phyloP scores from a whole-genome alignment of 2,113 vertebrate species.

The Equus quagga region DNA sequence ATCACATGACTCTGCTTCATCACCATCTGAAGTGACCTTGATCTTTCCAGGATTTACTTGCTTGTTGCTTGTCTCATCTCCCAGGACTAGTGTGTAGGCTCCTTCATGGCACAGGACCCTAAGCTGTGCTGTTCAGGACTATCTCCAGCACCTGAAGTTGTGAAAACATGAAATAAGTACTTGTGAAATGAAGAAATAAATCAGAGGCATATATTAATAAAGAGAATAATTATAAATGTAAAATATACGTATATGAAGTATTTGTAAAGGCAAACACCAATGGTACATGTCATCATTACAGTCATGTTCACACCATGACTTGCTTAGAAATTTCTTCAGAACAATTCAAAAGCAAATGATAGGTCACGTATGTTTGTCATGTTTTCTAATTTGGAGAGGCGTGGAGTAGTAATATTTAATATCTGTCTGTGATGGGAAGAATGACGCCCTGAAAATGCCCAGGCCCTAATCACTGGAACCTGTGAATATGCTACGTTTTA shows the following conservation, averaged over 20 bases:
- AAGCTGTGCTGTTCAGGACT: not conserved
- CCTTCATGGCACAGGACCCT: not conserved
- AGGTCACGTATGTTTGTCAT: not conserved
- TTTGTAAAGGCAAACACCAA: not conserved
- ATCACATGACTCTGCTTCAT: not conserved
- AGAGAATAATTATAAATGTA: not conserved
- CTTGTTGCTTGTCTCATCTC: not conserved
- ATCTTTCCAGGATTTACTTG: not conserved
- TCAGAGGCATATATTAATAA: not conserved
- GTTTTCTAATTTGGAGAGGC: not conserved
- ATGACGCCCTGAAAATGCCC: not conserved
- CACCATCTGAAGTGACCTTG: not conserved
- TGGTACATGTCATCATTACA: not conserved
- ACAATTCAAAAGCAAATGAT: not conserved
- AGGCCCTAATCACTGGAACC: not conserved
- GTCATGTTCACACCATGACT: not conserved
- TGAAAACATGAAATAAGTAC: not conserved
- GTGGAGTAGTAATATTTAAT: not conserved
- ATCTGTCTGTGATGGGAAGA: not conserved
- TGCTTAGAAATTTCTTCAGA: not conserved
- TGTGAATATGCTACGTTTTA: not conserved
- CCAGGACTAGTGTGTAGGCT: not conserved
- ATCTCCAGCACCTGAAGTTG: not conserved
- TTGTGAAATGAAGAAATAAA: not conserved
- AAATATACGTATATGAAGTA: not conserved